A percentile compares a stretch with the other conserved stretches of the same genome.
Conservation (phyloP, 2,797 vertebrate species). For the Galagoides demidoff region DNA sequence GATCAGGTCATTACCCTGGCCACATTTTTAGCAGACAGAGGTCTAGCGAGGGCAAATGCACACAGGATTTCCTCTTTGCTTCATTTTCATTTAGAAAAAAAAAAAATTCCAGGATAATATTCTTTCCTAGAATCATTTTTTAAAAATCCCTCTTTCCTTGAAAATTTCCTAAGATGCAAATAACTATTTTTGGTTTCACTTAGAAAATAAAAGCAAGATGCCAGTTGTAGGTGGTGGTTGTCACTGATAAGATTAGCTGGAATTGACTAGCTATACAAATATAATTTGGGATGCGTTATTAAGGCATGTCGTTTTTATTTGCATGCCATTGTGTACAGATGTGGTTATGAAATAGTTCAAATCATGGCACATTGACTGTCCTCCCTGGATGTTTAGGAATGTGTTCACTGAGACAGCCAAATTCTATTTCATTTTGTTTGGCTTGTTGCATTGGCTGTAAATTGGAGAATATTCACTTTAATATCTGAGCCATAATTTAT, state of each 20-base stretch:
- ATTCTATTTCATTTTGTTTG: conserved; percentile 69
- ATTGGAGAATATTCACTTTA: conserved; percentile 57
- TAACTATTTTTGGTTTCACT: neutral
- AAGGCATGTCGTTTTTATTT: conserved; percentile 39
- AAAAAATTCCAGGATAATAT: conserved; percentile 64
- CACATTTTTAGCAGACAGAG: neutral
- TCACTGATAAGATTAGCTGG: neutral
- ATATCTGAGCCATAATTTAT: conserved; percentile 62
- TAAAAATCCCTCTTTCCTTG: conserved; percentile 4
- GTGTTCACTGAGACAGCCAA: conserved; percentile 62
- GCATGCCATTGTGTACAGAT: conserved; percentile 34
- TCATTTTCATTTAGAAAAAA: conserved; percentile 68
- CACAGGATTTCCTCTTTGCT: conserved; percentile 58
- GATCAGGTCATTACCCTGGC: conserved; percentile 53
- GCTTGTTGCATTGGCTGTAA: conserved; percentile 45
- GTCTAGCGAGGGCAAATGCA: neutral
- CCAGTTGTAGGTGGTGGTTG: neutral
- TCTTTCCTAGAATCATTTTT: conserved; percentile 74
- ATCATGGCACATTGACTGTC: conserved; percentile 52
- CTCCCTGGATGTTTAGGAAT: conserved; percentile 76
- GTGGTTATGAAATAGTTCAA: conserved; percentile 67
- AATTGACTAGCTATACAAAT: neutral
- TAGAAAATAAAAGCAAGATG: conserved; percentile 50
- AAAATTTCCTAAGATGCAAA: conserved; percentile 18
- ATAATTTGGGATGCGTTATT: conserved; percentile 8